Base-by-base conservation (phyloP, 35 echinoderm and acorn worm genomes). In the Anneissia japonica region DNA sequence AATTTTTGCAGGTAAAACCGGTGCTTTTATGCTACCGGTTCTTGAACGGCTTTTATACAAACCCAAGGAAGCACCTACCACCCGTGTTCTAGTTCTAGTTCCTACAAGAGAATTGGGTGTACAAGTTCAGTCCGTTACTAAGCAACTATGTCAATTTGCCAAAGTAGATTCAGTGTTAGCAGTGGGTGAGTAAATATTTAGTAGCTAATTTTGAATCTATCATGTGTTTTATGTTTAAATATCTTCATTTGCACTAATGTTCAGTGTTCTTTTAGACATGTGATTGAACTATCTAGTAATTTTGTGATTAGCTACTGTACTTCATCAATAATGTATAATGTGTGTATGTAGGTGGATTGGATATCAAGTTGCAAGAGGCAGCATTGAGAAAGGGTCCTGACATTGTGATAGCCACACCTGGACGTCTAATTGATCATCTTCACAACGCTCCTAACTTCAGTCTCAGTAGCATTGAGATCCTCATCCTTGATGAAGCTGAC, bases 401-500 rank as follows among this genome's bases (percentile, higher is more conserved):
- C 46, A 94, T 99, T 56, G 87, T 99, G 76, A 94, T 99, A 77
- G 96, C 96, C 38, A 99, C 96, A 30, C 96, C 96, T 0, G 96
- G 96, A 84, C 82, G 96, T 72, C 89, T 99, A 12, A 99, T 99
- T 46, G 96, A 99, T 74, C 96, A 99, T 90, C 75, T 99, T 1
- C 96, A 99, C 76, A 99, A 99, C 75, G 92, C 96, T 38, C 96
- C 96, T 13, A 84, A 89, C 17, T 99, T 99, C 86, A 82, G 55
- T 84, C 77, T 99, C 29, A 90, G 77, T 79, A 89, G 73, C 30
- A 90, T 99, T 39, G 96, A 99, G 51, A 91, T 99, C 64, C 90
- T 99, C 19, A 99, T 99, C n/a, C 84, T 99, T 14, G 96, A 99
- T 99, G 96, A 99, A 77, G 96, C 96, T 41, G 96, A 99, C 80